Base-by-base conservation (phyloP, 2,888 invertebrate species). In the Zele albiditarsus region DNA sequence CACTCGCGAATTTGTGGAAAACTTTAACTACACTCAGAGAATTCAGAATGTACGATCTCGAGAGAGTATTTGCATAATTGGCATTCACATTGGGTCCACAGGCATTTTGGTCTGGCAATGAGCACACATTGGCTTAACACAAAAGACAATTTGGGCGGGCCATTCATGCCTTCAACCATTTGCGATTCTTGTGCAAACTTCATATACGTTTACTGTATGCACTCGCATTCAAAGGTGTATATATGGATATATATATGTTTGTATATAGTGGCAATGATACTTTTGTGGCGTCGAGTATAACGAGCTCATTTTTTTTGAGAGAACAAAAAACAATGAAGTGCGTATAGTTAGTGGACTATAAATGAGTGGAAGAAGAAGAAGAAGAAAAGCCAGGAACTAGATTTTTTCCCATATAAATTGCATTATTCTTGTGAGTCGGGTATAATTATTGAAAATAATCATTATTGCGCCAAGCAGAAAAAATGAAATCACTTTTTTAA, bases 101-200 rank as follows among this genome's bases (percentile, higher is more conserved):
- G 28, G 75, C 49, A 66, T 75, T 75, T 68, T 60, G 68, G 73
- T 73, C 67, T 73, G 46, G 73, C 73, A 73, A 71, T 75, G 75
- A 70, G 71, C 53, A n/a, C 20, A 53, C 53, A 66, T 66, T 20
- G 46, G 66, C 46, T 71, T 67, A 71, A 67, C 66, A 75, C 75
- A 75, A 75, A 74, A 75, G 75, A 66, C 66, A 58, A 63, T 57
- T 68, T 73, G 66, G 66, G 71, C 62, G 66, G 20, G 25, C 63
- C 70, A 75, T 75, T 71, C 65, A 72, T 67, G 28, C 38, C 25
- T 38, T 62, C 16, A 25, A 25, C 38, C 38, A 2, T 25, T 46
- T 31, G 27, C 63, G 20, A 70, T 65, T 67, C 70, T 71, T 71
- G 66, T 58, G 23, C 70, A 71, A 71, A 63, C 63, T 62, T 62